A percentile compares a stretch with the other conserved stretches of the same genome.
Conservation (phyloP, 2,797 vertebrate genomes). For the Sebastolobus altivelis region DNA sequence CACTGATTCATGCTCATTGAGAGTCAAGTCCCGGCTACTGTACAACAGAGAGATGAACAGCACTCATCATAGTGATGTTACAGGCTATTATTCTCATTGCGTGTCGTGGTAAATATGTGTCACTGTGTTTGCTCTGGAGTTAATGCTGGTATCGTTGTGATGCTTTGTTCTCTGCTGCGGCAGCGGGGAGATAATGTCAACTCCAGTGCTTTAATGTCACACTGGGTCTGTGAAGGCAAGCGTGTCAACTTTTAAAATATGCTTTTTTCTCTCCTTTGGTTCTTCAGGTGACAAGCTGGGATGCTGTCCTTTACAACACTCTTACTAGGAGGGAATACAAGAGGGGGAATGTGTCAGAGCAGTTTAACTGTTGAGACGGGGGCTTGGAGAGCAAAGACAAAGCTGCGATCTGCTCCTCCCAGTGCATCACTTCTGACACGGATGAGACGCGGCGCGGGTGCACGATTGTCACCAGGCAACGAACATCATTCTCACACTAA, state of each 20-base stretch:
- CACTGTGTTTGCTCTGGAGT: slow-evolving; percentile 55
- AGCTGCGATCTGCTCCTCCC: slow-evolving; percentile 48
- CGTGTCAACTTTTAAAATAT: slow-evolving; percentile 68
- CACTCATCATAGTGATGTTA: slow-evolving; percentile 25
- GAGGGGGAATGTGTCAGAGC: slow-evolving; percentile 55
- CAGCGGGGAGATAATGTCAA: slow-evolving; percentile 75
- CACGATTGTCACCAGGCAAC: slow-evolving; percentile 68
- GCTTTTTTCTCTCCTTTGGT: slow-evolving; percentile 67
- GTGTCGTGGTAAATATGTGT: slow-evolving; percentile 41
- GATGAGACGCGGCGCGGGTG: slow-evolving; percentile 39
- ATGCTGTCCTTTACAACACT: slow-evolving; percentile 70
- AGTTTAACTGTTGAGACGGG: slow-evolving; percentile 50
- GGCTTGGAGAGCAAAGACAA: slow-evolving; percentile 55
- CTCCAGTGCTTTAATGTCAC: slow-evolving; percentile 75
- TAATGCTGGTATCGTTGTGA: slow-evolving; percentile 52
- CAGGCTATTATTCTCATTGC: slow-evolving; percentile 28
- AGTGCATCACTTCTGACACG: slow-evolving; percentile 61
- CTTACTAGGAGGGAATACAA: slow-evolving; percentile 52
- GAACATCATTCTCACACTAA: slow-evolving; percentile 39
- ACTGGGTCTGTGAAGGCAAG: slow-evolving; percentile 67
- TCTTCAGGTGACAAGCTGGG: slow-evolving; percentile 72
- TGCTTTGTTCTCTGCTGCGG: slow-evolving; percentile 55
- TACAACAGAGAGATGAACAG: slow-evolving; percentile 23
- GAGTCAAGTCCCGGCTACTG: slow-evolving; percentile 26
- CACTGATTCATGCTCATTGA: slow-evolving; percentile 34